Base-by-base conservation (phyloP, 2,888 invertebrate species). In the Listrodromus nycthemerus region DNA sequence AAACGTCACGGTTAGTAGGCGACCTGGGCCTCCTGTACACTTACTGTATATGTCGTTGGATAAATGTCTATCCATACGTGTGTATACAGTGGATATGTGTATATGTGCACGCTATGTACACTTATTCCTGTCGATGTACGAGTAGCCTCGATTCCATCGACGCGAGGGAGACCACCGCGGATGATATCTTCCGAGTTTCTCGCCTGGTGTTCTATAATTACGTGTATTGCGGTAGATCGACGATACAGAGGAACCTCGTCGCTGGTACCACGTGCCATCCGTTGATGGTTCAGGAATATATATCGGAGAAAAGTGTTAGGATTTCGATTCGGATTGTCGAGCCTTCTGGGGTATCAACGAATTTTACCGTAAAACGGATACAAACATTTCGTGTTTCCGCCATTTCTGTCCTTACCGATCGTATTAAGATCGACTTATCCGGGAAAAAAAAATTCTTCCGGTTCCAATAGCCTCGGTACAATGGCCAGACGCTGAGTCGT, bases 1-100 rank as follows among this genome's bases (percentile, higher is more conserved):
- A 90, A 90, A 87, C 90, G 88, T 78, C 84, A 86, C 86, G 80
- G 87, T 84, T 55, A 70, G 30, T 74, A 65, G 78, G 63, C 69
- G 80, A 84, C 84, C 70, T 45, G 69, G 80, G 80, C 84, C 84
- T 81, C 80, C 84, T 81, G 76, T 76, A 76, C 37, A 16, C 41
- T 71, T 24, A 61, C n/a, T 21, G 45, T 48, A n/a, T 41, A 63
- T 61, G 52, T 50, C 30, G 13, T 52, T 24, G 48, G 13, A 41
- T 30, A 16, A 16, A 69, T 74, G 37, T 55, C 24, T 55, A 24
- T 55, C 16, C 55, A 33, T 19, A 6, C 21, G 19, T 58, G 8
- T 24, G 13, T 65, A 16, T 58, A 66, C 61, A 63, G 30, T 30
- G 2, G 13, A 67, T 74, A 41, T 52, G 37, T 63, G 3, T 24